Evolutionary conservation across 2,113 vertebrate species (phyloP), one percentile per base, ranked within the genome.

Genomic region (Onychostoma macrolepis): DNA sequence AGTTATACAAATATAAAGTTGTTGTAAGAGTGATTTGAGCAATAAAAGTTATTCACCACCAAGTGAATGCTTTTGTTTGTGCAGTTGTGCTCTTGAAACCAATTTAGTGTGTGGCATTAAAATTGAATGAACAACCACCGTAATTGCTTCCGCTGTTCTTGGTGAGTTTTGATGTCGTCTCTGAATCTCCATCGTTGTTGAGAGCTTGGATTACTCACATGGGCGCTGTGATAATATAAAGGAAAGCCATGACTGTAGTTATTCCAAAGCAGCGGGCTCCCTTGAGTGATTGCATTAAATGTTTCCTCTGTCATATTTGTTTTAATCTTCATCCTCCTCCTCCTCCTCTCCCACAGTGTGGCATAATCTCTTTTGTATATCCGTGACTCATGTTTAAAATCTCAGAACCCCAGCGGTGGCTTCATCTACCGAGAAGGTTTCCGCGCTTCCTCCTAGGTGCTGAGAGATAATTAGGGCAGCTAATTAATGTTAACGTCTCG

Each of bases 301-400:
- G 41, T 65, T 81, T 81, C 56, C 77, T 65, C 38, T 38, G 13
- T 81, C 80, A 81, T 81, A 41, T 81, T 81, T 45, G 38, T 81
- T 81, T 65, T 61, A 81, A 65, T 81, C 58, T 65, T 81, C n/a
- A 65, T 81, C 26, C 3, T 78, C 77, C 77, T 79, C 24, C 72
- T 75, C 72, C 12, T 76, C 41, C n/a, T 80, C 21, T 58, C 50
- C 50, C 28, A 56, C 48, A 56, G 45, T 24, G 28, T 36, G 30
- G 77, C 77, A 13, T 80, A 56, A 80, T 80, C 77, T 80, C 48
- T 28, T 65, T 81, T 45, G 58, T 45, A 43, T n/a, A 63, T 43
- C 80, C n/a, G 58, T 81, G 80, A 81, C 80, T 81, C 80, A 56
- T 50, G 24, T 61, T 80, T 33, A 36, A 61, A 80, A 61, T 61